phyloP scores from a whole-genome alignment of 1,140 invertebrate genomes.

The Heliothis virescens region DNA sequence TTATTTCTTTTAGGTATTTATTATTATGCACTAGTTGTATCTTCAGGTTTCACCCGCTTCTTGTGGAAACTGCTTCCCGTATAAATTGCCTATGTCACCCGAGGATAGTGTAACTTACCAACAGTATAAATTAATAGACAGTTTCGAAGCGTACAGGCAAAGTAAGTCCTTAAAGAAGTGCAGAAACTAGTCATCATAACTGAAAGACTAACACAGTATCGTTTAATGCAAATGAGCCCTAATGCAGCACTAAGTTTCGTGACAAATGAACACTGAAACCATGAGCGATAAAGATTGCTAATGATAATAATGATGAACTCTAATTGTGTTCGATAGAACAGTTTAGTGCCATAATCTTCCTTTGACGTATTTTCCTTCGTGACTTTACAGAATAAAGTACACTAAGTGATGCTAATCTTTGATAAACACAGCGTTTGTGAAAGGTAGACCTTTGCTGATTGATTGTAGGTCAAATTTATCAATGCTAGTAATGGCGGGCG shows the following conservation, averaged over 20 bases:
- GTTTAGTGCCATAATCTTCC: constrained; percentile 3
- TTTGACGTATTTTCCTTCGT: constrained; percentile 25
- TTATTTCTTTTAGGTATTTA: too few species aligned
- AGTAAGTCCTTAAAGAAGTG: too few species aligned
- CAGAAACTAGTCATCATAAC: too few species aligned
- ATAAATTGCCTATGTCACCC: too few species aligned
- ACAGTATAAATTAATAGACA: too few species aligned
- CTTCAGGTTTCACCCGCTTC: too few species aligned
- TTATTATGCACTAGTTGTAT: too few species aligned
- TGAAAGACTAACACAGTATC: not conserved
- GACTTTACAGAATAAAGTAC: constrained; percentile 13
- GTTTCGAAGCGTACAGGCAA: too few species aligned
- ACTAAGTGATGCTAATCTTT: constrained; percentile 25
- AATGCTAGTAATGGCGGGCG: constrained; percentile 35
- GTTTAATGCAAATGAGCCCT: not conserved
- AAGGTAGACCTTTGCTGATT: constrained; percentile 50
- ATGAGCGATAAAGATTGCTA: not conserved
- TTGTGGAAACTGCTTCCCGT: too few species aligned
- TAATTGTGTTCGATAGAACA: constrained; percentile 7
- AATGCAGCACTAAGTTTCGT: not conserved
- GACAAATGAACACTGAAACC: not conserved
- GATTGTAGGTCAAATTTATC: constrained; percentile 52
- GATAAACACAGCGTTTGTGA: constrained; percentile 46
- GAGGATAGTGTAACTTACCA: too few species aligned
- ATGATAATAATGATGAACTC: constrained; percentile 17